Conservation (phyloP, 2,888 invertebrate genomes). For the Drosophila testacea region DNA sequence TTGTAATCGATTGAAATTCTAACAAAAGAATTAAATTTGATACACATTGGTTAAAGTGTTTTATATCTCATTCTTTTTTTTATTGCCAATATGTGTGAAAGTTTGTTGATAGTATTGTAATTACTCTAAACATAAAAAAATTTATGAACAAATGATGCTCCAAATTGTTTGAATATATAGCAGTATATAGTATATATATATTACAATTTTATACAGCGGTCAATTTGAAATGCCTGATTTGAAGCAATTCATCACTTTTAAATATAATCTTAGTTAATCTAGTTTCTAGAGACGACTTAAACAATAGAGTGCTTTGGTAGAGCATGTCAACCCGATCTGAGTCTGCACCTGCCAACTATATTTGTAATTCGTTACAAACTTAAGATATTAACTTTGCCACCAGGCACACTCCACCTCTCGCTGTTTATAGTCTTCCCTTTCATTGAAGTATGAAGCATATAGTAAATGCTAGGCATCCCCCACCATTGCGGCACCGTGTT, state of each 20-base stretch:
- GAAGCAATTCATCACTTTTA: slow-evolving; percentile 53
- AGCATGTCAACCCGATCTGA: slow-evolving; percentile 63
- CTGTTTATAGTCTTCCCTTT: slow-evolving; percentile 55
- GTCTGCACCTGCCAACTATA: slow-evolving; percentile 56
- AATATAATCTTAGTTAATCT: slow-evolving; percentile 40
- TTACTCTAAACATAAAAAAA: slow-evolving; percentile 49
- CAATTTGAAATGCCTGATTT: slow-evolving; percentile 54
- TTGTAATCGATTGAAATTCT: slow-evolving; percentile 13
- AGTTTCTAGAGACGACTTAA: slow-evolving; percentile 58
- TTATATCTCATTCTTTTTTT: slow-evolving; percentile 41
- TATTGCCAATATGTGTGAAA: slow-evolving; percentile 56
- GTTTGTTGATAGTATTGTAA: slow-evolving; percentile 25
- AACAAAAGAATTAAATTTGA: slow-evolving; percentile 32
- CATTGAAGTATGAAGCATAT: slow-evolving; percentile 63
- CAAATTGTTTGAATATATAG: slow-evolving; percentile 44
- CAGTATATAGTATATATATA: slow-evolving; percentile 48
- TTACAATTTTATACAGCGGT: slow-evolving; percentile 70
- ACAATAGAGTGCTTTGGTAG: slow-evolving; percentile 70
- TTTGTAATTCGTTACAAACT: slow-evolving; percentile 43
- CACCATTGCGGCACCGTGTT: slow-evolving; percentile 69
- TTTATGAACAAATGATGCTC: slow-evolving; percentile 38
- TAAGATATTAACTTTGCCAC: slow-evolving; percentile 66
- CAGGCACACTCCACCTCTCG: slow-evolving; percentile 65
- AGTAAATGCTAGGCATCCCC: slow-evolving; percentile 80
- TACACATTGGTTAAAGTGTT: slow-evolving; percentile 34